A percentile compares a stretch with the other conserved stretches of the same genome.
Conservation (phyloP, 1,140 invertebrate species). For the Aporrectodea caliginosa region DNA sequence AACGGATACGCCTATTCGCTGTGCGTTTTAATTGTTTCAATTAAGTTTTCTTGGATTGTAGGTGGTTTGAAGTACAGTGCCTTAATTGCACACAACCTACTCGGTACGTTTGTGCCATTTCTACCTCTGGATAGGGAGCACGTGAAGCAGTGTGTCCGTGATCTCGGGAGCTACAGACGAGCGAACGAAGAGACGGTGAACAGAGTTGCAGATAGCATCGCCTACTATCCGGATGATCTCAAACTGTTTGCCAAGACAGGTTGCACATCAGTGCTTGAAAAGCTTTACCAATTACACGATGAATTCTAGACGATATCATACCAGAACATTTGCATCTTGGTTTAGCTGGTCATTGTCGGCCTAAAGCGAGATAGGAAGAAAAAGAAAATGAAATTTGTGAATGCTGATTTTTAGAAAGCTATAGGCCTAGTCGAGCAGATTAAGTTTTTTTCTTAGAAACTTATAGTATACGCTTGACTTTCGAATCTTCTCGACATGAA, state of each 20-base stretch:
- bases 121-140: slow-evolving; percentile 82
- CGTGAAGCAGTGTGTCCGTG: slow-evolving; percentile 67
- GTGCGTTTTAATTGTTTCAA: neutral
- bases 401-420: too few species aligned
- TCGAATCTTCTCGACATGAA: too few species aligned
- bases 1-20: too few species aligned
- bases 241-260: neutral
- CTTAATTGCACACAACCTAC: slow-evolving; percentile 74
- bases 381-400: too few species aligned
- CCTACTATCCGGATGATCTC: neutral
- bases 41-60: slow-evolving; percentile 37
- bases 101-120: slow-evolving; percentile 91
- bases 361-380: too few species aligned
- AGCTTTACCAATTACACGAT: neutral
- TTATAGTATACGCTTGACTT: too few species aligned
- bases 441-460: too few species aligned
- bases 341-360: too few species aligned
- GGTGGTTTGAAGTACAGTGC: slow-evolving; percentile 75
- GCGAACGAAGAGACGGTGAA: neutral
- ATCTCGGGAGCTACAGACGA: slow-evolving; percentile 31
- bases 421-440: too few species aligned
- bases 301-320: neutral
- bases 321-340: too few species aligned
- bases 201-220: neutral
- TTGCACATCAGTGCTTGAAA: neutral